Conservation (phyloP, 2,113 vertebrate species). For the Tachycineta bicolor region DNA sequence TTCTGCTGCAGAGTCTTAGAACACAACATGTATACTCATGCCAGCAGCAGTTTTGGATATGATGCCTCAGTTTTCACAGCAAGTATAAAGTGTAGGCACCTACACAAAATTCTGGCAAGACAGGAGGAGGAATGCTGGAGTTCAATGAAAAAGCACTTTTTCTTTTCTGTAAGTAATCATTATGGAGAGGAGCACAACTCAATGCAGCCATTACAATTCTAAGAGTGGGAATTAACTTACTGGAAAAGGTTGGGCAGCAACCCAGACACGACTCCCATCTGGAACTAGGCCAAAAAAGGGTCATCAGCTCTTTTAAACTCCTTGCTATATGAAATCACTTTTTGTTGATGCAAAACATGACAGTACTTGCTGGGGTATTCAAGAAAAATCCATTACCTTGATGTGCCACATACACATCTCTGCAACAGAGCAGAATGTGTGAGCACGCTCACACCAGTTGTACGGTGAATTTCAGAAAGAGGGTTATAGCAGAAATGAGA, state of each 20-base stretch:
- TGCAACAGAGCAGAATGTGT: background rate
- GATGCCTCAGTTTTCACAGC: background rate
- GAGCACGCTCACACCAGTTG: background rate
- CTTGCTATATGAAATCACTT: slow-evolving; percentile 41
- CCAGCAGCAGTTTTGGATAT: background rate
- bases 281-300: slow-evolving; percentile 29
- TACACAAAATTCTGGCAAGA: background rate
- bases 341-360: slow-evolving; percentile 48
- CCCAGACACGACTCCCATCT: background rate
- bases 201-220: background rate
- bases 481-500: background rate
- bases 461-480: background rate
- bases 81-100: background rate
- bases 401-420: background rate
- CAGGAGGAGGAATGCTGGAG: background rate
- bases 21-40: accelerated
- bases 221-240: slow-evolving; percentile 38
- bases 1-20: background rate
- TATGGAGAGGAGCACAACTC: slow-evolving; percentile 1
- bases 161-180: background rate
- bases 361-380: slow-evolving; percentile 16
- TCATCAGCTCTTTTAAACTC: slow-evolving; percentile 34
- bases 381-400: slow-evolving; percentile 30
- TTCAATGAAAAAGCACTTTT: background rate
- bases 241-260: slow-evolving; percentile 38